Conservation (phyloP, 2,113 vertebrate genomes). For the Syrrhaptes paradoxus region DNA sequence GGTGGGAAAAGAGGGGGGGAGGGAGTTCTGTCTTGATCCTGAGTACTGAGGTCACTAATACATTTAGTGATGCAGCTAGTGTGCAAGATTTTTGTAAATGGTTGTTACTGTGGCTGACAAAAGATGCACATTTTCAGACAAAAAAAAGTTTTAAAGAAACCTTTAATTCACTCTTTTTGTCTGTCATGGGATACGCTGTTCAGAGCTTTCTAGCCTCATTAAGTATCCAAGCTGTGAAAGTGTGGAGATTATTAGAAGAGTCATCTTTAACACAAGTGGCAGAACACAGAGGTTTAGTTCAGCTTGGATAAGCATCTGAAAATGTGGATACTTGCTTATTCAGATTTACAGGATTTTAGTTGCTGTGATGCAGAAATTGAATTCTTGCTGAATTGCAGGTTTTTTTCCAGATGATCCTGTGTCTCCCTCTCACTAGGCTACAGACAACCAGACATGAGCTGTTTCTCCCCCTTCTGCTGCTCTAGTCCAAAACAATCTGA, state of each 20-base stretch:
- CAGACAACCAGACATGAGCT: not conserved
- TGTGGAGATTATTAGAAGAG: not conserved
- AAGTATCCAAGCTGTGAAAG: not conserved
- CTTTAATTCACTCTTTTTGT: not conserved
- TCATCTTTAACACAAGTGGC: not conserved
- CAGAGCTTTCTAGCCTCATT: not conserved
- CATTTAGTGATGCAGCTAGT: not conserved
- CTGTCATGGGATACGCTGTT: not conserved
- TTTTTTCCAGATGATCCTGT: not conserved
- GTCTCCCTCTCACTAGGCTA: not conserved
- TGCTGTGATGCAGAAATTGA: not conserved
- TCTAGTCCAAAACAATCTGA: not conserved
- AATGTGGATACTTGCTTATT: not conserved
- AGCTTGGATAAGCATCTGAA: not conserved
- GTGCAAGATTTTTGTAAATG: not conserved
- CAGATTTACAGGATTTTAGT: not conserved
- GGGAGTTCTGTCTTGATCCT: not conserved
- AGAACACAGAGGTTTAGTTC: not conserved
- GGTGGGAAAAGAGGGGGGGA: not conserved
- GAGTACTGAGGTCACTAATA: not conserved
- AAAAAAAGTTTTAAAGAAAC: not conserved
- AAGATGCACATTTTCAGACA: not conserved
- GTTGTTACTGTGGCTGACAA: not conserved
- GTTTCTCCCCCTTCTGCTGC: not conserved
- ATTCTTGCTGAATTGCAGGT: not conserved